phyloP scores from a whole-genome alignment of 2,113 vertebrate species.

The Cryptotis parvus region DNA sequence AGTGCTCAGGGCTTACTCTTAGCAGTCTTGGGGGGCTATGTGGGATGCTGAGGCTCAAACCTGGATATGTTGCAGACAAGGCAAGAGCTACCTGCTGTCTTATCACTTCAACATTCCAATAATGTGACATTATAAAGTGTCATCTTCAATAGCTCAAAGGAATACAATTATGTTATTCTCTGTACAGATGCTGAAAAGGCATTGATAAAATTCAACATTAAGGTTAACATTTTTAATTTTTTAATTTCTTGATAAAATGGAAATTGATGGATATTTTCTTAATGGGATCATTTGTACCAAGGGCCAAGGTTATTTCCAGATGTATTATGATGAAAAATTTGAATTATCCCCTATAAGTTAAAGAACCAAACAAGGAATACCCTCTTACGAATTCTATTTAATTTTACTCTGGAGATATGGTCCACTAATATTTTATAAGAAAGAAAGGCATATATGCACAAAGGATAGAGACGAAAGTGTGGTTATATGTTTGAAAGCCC shows the following conservation, averaged over 20 bases:
- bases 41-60: too few relatives aligned
- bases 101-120: too few relatives aligned
- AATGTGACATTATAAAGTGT: not conserved
- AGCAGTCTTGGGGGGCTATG: too few relatives aligned
- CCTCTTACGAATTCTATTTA: not conserved
- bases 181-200: not conserved
- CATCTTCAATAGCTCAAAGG: constrained; percentile 24
- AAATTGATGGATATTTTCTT: constrained; percentile 19
- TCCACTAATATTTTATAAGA: not conserved
- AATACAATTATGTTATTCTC: constrained; percentile 7
- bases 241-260: constrained; percentile 27
- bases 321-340: not conserved
- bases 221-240: not conserved
- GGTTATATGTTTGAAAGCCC: not conserved
- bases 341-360: not conserved
- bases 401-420: not conserved
- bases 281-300: not conserved
- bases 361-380: not conserved
- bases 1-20: too few relatives aligned
- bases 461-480: constrained; percentile 20
- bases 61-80: too few relatives aligned
- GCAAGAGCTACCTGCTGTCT: too few relatives aligned
- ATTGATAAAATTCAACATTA: constrained; percentile 16
- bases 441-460: not conserved
- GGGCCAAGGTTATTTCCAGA: not conserved